Percentiles rank a stretch among this genome's conserved stretches.
phyloP scores from a whole-genome alignment of 2,888 invertebrate genomes.

The Oligia latruncula region DNA sequence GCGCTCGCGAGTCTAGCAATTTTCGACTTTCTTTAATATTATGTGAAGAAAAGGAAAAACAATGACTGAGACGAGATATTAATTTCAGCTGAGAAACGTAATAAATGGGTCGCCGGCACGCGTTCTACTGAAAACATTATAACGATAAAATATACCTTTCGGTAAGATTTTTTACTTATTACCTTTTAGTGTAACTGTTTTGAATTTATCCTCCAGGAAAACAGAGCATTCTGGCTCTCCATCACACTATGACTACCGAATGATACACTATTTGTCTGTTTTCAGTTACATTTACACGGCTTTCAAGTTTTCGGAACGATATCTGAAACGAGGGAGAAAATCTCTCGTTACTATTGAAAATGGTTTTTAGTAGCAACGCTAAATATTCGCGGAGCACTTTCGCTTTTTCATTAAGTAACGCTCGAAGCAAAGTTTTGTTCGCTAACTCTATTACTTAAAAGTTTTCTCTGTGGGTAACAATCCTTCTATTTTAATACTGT shows the following conservation, averaged over 20 bases:
- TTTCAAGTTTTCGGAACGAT: constrained; percentile 68
- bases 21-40: constrained; percentile 13
- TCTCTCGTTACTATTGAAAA: constrained; percentile 69
- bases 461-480: constrained; percentile 48
- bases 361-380: constrained; percentile 34
- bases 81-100: constrained; percentile 44
- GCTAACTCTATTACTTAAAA: constrained; percentile 57
- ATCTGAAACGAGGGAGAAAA: constrained; percentile 85
- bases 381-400: constrained; percentile 67
- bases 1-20: background rate
- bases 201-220: constrained; percentile 72
- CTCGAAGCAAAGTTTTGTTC: constrained; percentile 44
- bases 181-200: constrained; percentile 80
- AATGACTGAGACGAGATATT: constrained; percentile 45
- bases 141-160: constrained; percentile 44
- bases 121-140: constrained; percentile 48
- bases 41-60: constrained; percentile 23
- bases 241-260: constrained; percentile 78
- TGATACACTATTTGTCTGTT: constrained; percentile 60
- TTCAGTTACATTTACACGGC: constrained; percentile 64
- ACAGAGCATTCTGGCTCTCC: constrained; percentile 75
- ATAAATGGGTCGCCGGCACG: constrained; percentile 51
- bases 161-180: constrained; percentile 54
- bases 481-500: constrained; percentile 63
- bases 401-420: constrained; percentile 62